Evolutionary conservation across 1,140 invertebrate species (phyloP), one percentile per base, ranked within the genome.

Genomic region (Brachionus rubens): DNA sequence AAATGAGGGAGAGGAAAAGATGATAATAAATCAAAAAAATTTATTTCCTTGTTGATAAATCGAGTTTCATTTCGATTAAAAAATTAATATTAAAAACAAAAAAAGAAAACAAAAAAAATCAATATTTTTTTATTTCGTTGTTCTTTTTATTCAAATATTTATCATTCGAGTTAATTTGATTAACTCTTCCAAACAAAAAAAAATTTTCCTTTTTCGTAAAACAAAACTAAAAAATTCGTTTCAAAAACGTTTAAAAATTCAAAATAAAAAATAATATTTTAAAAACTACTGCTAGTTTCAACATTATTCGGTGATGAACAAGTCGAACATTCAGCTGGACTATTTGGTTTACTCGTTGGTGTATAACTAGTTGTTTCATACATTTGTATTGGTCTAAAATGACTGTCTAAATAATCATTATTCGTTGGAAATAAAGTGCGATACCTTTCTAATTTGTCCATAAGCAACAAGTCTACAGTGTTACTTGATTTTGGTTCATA

Each of bases 61-160:
- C 54, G 54, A 59, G 54, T 59, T 59, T 59, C 36, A 59, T 59
- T 59, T 41, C 54, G 54, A 59, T 59, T 59, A 5, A 59, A 16
- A 19, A 59, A 19, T 36, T 5, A 36, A 36, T 9, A 36, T 5
- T 9, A 36, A 36, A 3, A 36, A 36, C 33, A 36, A 40, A 9
- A 26, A 59, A 36, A 59, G 21, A 65, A 65, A 24, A 65, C 43
- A 65, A 46, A 28, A 59, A 2, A 59, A 59, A 33, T 59, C 43
- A 46, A 7, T 14, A 16, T 14, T 46, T 46, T 46, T 14, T 14
- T 14, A 46, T 46, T 14, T 46, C n/a, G 3, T 10, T 7, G 5
- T 46, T 46, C 14, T 16, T 10, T 16, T 46, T 46, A 36, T 36
- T 36, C 33, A 36, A 36, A n/a, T n/a, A n/a, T n/a, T 40, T 62